phyloP scores from a whole-genome alignment of 2,797 vertebrate species.

The Pangasius sanitwongsei region DNA sequence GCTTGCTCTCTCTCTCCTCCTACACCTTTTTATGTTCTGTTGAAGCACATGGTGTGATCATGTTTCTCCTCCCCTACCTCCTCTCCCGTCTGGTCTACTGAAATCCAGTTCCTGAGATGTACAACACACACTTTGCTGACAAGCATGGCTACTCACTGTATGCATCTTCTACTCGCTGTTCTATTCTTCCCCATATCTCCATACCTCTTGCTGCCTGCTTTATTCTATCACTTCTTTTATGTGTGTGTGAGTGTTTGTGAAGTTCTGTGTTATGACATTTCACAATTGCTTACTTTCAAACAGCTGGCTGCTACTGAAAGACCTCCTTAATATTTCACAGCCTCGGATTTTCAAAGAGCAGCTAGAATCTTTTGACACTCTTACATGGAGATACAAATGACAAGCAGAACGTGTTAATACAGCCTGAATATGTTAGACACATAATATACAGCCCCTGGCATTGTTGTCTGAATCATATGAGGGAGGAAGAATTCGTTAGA shows the following conservation, averaged over 20 bases:
- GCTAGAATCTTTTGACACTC: constrained; percentile 24
- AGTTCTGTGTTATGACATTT: constrained; percentile 42
- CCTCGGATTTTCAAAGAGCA: constrained; percentile 29
- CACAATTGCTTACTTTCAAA: constrained; percentile 41
- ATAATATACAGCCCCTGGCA: constrained; percentile 27
- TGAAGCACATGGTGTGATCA: constrained; percentile 36
- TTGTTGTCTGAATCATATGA: background rate
- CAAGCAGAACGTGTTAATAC: constrained; percentile 44
- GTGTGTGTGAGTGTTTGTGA: constrained; percentile 1
- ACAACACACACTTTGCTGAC: constrained; percentile 52
- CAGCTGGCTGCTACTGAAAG: constrained; percentile 32
- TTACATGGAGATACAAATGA: constrained; percentile 34
- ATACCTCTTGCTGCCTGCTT: background rate
- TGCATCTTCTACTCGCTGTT: background rate
- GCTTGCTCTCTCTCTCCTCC: constrained; percentile 11
- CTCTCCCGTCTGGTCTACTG: constrained; percentile 16
- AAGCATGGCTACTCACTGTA: constrained; percentile 38
- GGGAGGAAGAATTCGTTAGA: background rate
- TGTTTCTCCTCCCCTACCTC: constrained; percentile 15
- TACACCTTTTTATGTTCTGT: background rate
- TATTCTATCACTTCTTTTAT: background rate
- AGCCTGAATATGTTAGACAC: constrained; percentile 42
- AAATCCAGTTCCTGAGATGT: constrained; percentile 41
- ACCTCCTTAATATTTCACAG: constrained; percentile 48
- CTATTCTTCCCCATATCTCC: background rate